Evolutionary conservation across 2,113 vertebrate species (phyloP), one percentile per base, ranked within the genome.

Genomic region (Machaerirhynchus nigripectus): DNA sequence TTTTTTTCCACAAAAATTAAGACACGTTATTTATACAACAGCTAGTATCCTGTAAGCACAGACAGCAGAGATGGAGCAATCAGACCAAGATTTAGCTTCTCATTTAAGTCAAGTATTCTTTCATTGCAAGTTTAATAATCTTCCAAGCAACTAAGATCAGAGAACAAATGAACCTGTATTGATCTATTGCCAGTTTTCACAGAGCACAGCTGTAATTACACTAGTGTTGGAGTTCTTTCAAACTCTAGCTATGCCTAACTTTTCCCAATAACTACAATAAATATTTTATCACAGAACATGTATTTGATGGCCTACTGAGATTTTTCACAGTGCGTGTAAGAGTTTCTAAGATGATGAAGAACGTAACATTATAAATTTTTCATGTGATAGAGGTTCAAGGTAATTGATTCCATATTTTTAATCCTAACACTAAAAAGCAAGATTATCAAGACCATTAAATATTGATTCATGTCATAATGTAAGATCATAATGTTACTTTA

Each of bases 251-350:
- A 98, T 98, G 92, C 94, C 97, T 97, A 98, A 98, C 98, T 98
- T 98, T 98, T 90, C 99, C 98, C 98, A 98, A 98, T 98, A 99
- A 99, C 98, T 97, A 97, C 93, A 97, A 99, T 99, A 98, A 99
- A 99, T 99, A 99, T 99, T 99, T 99, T 98, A 99, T 99, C 99
- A 99, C 98, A 99, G 98, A 98, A 98, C 98, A 98, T 98, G 98
- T 98, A 98, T 98, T 98, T 98, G 98, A 98, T 98, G 97, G 98
- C 98, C 99, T 99, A 98, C 98, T 97, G 98, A 99, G 98, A 98
- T 98, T 99, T 99, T 98, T 98, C 98, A 98, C 98, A 93, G 98
- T 97, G 94, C 97, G 98, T 96, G 98, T 98, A 98, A 99, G 98
- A 98, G 97, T 98, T 98, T 96, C 98, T 98, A 98, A 98, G 98